Evolutionary conservation across 92 coral and sea anemone species (phyloP).

Genomic region (Diadumene lineata): DNA sequence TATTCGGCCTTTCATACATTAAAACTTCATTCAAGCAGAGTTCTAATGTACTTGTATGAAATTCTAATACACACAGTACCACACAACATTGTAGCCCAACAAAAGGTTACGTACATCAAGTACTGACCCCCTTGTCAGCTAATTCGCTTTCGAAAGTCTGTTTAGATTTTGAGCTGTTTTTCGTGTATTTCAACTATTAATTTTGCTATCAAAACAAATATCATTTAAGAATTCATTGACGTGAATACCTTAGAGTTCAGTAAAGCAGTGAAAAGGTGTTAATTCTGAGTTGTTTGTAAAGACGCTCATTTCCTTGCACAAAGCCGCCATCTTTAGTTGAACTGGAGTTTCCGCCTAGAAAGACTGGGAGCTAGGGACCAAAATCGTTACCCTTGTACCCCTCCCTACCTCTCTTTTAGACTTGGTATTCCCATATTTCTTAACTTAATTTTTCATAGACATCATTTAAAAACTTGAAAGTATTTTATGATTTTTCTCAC

Average conservation of each 20-base stretch:
- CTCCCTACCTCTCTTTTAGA: not conserved
- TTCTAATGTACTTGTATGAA: no score
- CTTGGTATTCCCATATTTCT: not conserved
- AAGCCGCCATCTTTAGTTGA: constrained; percentile 39
- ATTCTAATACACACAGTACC: no score
- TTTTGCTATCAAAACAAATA: not conserved
- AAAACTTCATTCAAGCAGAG: no score
- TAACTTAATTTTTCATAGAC: not conserved
- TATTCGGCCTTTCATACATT: no score
- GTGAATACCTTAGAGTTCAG: not conserved
- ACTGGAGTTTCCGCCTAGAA: constrained; percentile 20
- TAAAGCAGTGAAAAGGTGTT: not conserved
- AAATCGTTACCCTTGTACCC: constrained; percentile 14
- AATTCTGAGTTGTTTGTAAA: not conserved
- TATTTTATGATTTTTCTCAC: no score
- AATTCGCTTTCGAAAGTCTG: no score
- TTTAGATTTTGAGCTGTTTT: no score
- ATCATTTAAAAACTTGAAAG: not conserved
- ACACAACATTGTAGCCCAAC: no score
- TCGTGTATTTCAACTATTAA: not conserved
- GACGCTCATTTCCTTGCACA: not conserved
- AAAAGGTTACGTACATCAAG: no score
- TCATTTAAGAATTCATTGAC: not conserved
- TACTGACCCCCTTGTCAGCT: no score
- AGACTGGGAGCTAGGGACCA: constrained; percentile 13